phyloP scores from a whole-genome alignment of 2,113 vertebrate species.

The Stigmatopora argus region DNA sequence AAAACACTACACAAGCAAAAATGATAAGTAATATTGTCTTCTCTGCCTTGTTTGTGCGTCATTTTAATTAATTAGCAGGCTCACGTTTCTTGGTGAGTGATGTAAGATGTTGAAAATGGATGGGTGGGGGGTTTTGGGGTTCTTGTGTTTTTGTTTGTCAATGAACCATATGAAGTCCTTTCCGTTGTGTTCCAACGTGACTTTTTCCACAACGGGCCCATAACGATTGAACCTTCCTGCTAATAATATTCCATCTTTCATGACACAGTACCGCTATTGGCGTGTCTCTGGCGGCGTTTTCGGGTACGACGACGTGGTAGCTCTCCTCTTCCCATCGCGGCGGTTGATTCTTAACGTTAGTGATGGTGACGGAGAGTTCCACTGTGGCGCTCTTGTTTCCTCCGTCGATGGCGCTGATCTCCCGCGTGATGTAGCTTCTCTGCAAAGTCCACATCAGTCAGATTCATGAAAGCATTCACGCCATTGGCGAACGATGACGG shows the following conservation, averaged over 20 bases:
- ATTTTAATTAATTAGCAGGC: neutral
- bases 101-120: neutral
- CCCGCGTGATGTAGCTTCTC: constrained; percentile 72
- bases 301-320: constrained; percentile 77
- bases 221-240: too few relatives aligned
- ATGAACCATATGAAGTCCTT: too few relatives aligned
- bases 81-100: neutral
- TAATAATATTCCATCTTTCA: neutral
- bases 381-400: constrained; percentile 78
- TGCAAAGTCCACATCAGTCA: constrained; percentile 24
- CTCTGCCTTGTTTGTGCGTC: neutral
- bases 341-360: constrained; percentile 80
- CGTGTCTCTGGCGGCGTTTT: constrained; percentile 75
- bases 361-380: constrained; percentile 78
- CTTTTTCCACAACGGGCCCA: too few relatives aligned
- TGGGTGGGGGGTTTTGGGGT: neutral
- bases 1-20: too few relatives aligned
- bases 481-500: too few relatives aligned
- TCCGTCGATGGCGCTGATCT: constrained; percentile 76
- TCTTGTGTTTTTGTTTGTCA: too few relatives aligned
- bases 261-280: constrained; percentile 62
- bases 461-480: too few relatives aligned
- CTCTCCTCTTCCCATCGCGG: constrained; percentile 80
- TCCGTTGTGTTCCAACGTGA: too few relatives aligned
- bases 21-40: too few relatives aligned